Conservation (phyloP, 2,888 invertebrate genomes). For the Caenorhabditis wallacei region DNA sequence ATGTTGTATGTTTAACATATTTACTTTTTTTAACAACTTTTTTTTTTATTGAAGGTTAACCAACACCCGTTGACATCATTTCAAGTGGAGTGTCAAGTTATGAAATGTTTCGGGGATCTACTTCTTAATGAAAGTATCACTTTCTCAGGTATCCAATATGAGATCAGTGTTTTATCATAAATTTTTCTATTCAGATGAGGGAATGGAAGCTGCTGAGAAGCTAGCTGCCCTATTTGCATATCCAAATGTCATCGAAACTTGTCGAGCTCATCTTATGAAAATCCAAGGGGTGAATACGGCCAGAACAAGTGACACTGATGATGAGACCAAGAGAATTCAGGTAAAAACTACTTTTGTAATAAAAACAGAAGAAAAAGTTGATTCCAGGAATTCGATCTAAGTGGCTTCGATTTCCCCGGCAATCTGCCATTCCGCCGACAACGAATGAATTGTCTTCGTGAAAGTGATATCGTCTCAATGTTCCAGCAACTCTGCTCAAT, state of each 20-base stretch:
- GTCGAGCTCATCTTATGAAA: conserved; percentile 18
- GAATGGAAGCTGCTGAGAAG: conserved; percentile 28
- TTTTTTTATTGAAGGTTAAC: no score
- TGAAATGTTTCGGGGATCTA: conserved; percentile 23
- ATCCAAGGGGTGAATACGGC: background rate
- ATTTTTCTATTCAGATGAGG: conserved; percentile 4
- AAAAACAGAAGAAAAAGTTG: background rate
- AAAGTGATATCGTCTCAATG: conserved; percentile 39
- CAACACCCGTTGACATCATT: background rate
- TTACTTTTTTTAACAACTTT: no score
- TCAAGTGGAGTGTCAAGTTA: conserved; percentile 39
- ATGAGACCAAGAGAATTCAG: background rate
- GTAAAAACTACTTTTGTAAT: background rate
- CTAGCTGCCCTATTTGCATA: conserved; percentile 11
- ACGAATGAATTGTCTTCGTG: conserved; percentile 1
- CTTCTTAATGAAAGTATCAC: conserved; percentile 20
- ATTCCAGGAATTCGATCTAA: conserved; percentile 35
- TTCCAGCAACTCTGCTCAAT: conserved; percentile 37
- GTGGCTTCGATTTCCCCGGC: conserved; percentile 23
- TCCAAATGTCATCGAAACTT: conserved; percentile 20
- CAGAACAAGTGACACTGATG: background rate
- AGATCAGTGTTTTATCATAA: background rate
- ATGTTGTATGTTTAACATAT: background rate
- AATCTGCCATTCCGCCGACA: conserved; percentile 3
- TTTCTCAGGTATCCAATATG: conserved; percentile 14